Evolutionary conservation across 2,113 vertebrate species (phyloP).

Genomic region (Onychostruthus taczanowskii): DNA sequence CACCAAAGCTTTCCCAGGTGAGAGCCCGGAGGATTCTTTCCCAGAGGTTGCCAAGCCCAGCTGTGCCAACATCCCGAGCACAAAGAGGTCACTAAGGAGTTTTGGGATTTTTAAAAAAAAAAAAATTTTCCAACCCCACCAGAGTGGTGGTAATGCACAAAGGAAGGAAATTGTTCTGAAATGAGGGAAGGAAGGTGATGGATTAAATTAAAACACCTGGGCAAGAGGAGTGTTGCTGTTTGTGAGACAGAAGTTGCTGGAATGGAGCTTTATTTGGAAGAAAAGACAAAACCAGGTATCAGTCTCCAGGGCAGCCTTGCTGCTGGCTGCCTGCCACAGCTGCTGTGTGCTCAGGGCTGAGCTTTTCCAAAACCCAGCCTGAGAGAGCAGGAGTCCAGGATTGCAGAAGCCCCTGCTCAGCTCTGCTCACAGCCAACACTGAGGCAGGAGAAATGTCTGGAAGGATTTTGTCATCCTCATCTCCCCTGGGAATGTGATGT

Average conservation of each 20-base stretch:
- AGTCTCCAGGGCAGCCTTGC: background rate
- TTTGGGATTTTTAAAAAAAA: background rate
- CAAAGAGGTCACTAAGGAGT: background rate
- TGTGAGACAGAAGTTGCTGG: background rate
- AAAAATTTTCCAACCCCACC: background rate
- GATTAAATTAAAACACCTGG: background rate
- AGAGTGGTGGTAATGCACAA: background rate
- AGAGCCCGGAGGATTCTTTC: background rate
- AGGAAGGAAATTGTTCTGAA: background rate
- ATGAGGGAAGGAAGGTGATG: background rate
- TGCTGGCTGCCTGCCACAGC: background rate
- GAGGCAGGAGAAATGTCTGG: background rate
- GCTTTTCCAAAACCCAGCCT: background rate
- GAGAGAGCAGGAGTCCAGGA: background rate
- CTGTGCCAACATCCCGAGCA: background rate
- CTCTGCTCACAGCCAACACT: rapidly evolving
- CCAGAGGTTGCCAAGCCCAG: background rate
- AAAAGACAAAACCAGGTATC: background rate
- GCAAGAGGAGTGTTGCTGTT: no score
- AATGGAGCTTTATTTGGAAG: background rate
- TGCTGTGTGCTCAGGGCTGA: background rate
- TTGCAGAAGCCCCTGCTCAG: background rate
- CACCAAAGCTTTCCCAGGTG: background rate
- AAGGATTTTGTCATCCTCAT: background rate
- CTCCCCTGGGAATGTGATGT: background rate